A percentile compares a stretch with the other conserved stretches of the same genome.
These are phyloP conservation scores for Reticulitermes lucifugus DNA, from an alignment of 2,888 invertebrate species.

Conservation along the genomic window DNA sequence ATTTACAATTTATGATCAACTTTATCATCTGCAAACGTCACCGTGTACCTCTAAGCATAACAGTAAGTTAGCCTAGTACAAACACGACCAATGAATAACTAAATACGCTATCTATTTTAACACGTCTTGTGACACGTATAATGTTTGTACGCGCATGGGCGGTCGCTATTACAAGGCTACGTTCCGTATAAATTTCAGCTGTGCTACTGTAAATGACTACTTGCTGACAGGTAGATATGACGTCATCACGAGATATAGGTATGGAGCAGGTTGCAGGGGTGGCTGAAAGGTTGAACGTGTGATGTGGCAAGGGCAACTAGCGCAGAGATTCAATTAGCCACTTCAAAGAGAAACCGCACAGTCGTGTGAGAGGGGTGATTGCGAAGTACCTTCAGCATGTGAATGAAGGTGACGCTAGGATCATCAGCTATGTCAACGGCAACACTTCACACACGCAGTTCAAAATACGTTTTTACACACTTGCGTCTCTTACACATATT, in stretches of 20 bases:
- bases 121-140: neutral
- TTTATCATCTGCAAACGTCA: slow-evolving; percentile 16
- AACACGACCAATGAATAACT: neutral
- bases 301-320: slow-evolving; percentile 29
- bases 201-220: neutral
- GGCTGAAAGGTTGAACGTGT: slow-evolving; percentile 23
- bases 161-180: neutral
- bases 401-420: neutral
- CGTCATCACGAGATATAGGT: neutral
- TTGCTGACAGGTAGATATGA: slow-evolving; percentile 23
- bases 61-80: neutral
- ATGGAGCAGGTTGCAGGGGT: neutral
- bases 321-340: slow-evolving; percentile 42
- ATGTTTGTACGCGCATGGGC: neutral
- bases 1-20: slow-evolving; percentile 2
- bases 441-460: neutral
- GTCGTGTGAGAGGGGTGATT: neutral
- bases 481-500: neutral
- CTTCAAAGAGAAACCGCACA: slow-evolving; percentile 37
- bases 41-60: neutral
- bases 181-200: slow-evolving; percentile 6
- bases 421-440: slow-evolving; percentile 26
- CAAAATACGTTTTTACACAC: neutral
- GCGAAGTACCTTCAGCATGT: neutral
- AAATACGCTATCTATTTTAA: neutral